phyloP scores from a whole-genome alignment of 2,113 vertebrate genomes.

The Monopterus albus region DNA sequence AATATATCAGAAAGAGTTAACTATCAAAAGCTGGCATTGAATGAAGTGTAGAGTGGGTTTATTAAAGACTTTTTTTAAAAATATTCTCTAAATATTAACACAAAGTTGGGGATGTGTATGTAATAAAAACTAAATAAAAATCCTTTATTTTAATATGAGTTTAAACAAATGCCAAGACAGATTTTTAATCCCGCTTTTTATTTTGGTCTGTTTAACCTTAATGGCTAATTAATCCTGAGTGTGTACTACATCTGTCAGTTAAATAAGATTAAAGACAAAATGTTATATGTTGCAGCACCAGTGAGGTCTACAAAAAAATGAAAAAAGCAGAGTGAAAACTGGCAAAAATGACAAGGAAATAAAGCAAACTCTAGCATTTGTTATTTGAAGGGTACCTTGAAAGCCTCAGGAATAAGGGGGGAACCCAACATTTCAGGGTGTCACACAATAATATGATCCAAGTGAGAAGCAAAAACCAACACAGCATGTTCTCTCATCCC shows the following conservation, averaged over 20 bases:
- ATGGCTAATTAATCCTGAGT: background rate
- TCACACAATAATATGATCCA: slow-evolving; percentile 58
- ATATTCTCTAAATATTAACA: too few species aligned
- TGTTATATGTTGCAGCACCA: background rate
- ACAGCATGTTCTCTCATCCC: slow-evolving; percentile 51
- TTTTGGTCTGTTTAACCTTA: background rate
- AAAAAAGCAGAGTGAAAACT: background rate
- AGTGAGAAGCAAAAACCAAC: slow-evolving; percentile 60
- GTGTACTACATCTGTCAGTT: background rate
- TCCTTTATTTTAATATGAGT: too few species aligned
- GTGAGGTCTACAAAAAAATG: background rate
- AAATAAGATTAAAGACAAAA: slow-evolving; percentile 19
- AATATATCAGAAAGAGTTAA: background rate
- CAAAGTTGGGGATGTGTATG: too few species aligned
- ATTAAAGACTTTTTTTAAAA: too few species aligned
- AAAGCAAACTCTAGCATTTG: slow-evolving; percentile 1
- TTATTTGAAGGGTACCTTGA: slow-evolving; percentile 35
- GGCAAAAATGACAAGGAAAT: slow-evolving; percentile 8
- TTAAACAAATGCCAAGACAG: too few species aligned
- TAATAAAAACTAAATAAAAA: too few species aligned
- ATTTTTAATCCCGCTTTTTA: too few species aligned
- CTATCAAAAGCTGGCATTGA: background rate
- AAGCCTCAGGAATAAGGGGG: slow-evolving; percentile 16
- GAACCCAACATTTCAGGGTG: slow-evolving; percentile 28
- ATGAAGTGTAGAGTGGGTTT: too few species aligned